Evolutionary conservation across 1,140 invertebrate genomes (phyloP), one percentile per base, ranked within the genome.

Genomic region (Cotesia vestalis): DNA sequence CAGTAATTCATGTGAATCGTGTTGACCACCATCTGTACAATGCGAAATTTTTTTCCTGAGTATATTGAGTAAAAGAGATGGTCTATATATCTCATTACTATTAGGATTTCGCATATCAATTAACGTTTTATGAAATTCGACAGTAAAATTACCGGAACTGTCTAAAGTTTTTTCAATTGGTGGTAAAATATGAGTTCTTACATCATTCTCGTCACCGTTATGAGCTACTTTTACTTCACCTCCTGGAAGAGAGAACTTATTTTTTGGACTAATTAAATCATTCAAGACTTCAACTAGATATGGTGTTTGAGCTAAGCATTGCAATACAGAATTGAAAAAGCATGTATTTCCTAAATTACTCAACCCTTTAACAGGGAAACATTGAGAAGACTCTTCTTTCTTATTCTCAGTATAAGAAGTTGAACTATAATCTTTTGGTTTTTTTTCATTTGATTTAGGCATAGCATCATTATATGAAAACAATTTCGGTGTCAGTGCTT

Each of bases 281-380:
- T 92, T 89, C 61, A 97, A 87, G 17, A 94, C 88, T 77, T 91
- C 85, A 46, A 93, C 88, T 57, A 98, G 88, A 83, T 92, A 94
- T 20, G 94, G 93, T 12, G 95, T 97, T 83, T 96, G 95, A 17
- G 92, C 93, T 71, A 98, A 87, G 84, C 93, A 94, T 83, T 99
- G 97, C 88, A 98, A 91, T 3, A 98, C 95, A 53, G 96, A 94
- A 89, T 98, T 98, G 79, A 98, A 97, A 88, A 97, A 99, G 84
- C 97, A 98, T 1, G 96, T 98, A 82, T 98, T 98, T 69, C 97
- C 96, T 83, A 98, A 88, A 89, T 98, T 98, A 51, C 85, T 85
- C 63, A 96, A 85, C 11, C 95, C 95, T 51, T 55, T 36, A 59
- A 72, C 71, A 17, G 66, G 11, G 67, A 68, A 63, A 36, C 70